phyloP scores from a whole-genome alignment of 2,888 invertebrate genomes.

The Phyllotreta striolata region DNA sequence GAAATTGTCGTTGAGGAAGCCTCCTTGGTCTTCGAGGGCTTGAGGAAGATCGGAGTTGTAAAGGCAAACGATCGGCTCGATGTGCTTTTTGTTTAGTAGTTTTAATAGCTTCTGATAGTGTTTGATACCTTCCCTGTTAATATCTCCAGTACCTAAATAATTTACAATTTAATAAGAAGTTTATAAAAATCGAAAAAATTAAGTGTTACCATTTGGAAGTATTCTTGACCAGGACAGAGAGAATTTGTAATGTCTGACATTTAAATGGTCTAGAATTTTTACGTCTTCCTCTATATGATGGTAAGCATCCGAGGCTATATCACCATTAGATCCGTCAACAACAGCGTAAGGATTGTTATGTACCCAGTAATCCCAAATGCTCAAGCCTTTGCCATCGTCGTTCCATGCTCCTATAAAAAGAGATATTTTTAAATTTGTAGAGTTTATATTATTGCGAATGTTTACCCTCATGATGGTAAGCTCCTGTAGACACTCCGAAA shows the following conservation, averaged over 20 bases:
- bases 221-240: constrained; percentile 20
- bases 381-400: constrained; percentile 11
- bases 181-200: not conserved
- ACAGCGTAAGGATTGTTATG: constrained; percentile 8
- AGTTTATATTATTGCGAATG: not conserved
- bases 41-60: constrained; percentile 31
- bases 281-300: constrained; percentile 24
- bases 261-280: constrained; percentile 13
- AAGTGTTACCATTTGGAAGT: constrained; percentile 14
- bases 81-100: constrained; percentile 15
- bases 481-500: constrained; percentile 1
- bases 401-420: constrained; percentile 19
- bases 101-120: constrained; percentile 1
- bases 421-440: not conserved
- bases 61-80: constrained; percentile 29
- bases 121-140: not conserved
- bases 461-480: constrained; percentile 5
- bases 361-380: constrained; percentile 21
- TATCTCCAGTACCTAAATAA: not conserved
- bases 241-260: constrained; percentile 15
- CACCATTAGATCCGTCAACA: constrained; percentile 10
- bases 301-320: constrained; percentile 21
- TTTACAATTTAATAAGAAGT: not conserved
- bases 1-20: constrained; percentile 17
- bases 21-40: constrained; percentile 29